A percentile compares a stretch with the other conserved stretches of the same genome.
Conservation (phyloP, 2,888 invertebrate genomes). For the Dicranocentrus wangi region DNA sequence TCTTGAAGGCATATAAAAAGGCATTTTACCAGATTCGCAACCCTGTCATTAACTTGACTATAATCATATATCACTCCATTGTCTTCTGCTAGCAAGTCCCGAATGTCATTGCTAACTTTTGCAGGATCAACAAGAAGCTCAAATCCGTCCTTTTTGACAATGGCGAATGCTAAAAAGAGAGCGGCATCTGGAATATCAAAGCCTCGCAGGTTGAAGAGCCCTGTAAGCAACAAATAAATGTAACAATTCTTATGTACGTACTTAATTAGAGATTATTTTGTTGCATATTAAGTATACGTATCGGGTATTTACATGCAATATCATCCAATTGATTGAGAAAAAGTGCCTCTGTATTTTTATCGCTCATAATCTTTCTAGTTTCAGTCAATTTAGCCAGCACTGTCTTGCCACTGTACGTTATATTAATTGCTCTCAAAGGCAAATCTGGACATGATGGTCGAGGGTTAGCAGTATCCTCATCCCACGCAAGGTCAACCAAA, state of each 20-base stretch:
- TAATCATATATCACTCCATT: slow-evolving; percentile 78
- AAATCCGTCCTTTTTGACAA: slow-evolving; percentile 77
- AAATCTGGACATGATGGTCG: slow-evolving; percentile 78
- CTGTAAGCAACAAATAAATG: slow-evolving; percentile 75
- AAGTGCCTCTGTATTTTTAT: slow-evolving; percentile 80
- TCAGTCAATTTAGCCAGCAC: slow-evolving; percentile 81
- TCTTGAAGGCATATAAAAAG: too few relatives aligned
- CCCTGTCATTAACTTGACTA: slow-evolving; percentile 76
- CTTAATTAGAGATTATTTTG: not conserved
- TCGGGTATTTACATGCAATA: slow-evolving; percentile 85
- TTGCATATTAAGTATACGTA: not conserved
- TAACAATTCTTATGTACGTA: not conserved
- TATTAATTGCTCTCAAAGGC: too few relatives aligned
- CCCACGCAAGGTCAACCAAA: slow-evolving; percentile 83
- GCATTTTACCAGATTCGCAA: slow-evolving; percentile 75
- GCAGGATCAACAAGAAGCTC: slow-evolving; percentile 81
- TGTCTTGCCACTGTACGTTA: too few relatives aligned
- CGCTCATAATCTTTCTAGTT: slow-evolving; percentile 81
- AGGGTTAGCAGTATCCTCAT: slow-evolving; percentile 73
- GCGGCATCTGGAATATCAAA: slow-evolving; percentile 92
- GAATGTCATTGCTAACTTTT: slow-evolving; percentile 77
- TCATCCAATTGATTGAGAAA: slow-evolving; percentile 88
- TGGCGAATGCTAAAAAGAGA: slow-evolving; percentile 84
- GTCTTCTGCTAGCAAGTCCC: slow-evolving; percentile 79
- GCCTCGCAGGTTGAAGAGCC: slow-evolving; percentile 90